Percentiles rank a stretch among this genome's conserved stretches.
Evolutionary conservation across 2,888 invertebrate species (phyloP).

Genomic region (Sylvicola fuscatus): DNA sequence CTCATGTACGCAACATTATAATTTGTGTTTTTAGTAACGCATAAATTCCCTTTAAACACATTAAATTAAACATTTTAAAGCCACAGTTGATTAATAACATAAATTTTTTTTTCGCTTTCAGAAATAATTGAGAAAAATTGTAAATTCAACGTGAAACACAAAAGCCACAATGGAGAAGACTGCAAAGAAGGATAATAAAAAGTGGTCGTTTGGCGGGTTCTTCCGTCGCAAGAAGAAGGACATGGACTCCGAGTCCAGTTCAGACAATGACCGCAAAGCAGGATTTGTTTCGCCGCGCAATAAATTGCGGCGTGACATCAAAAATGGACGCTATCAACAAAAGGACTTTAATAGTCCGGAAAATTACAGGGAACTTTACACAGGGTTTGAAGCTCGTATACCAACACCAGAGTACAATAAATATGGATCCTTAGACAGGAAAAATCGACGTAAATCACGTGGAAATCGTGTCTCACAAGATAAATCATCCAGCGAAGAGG

Average conservation of each 20-base stretch:
- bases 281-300: conserved; percentile 22
- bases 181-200: conserved; percentile 39
- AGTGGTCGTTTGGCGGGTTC: conserved; percentile 65
- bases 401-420: conserved; percentile 11
- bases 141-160: no score
- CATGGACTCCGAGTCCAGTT: conserved; percentile 28
- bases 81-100: no score
- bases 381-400: neutral
- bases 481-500: conserved; percentile 20
- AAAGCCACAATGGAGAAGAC: conserved; percentile 19
- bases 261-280: conserved; percentile 25
- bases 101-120: no score
- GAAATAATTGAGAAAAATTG: no score
- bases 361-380: conserved; percentile 3
- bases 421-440: conserved; percentile 16
- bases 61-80: no score
- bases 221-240: conserved; percentile 56
- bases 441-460: conserved; percentile 9
- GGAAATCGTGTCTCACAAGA: conserved; percentile 1
- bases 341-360: conserved; percentile 1
- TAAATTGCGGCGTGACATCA: conserved; percentile 12
- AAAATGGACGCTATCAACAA: conserved; percentile 19
- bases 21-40: no score
- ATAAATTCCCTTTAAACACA: no score
- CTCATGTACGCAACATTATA: no score